phyloP scores from a whole-genome alignment of 2,113 vertebrate species.

The Protobothrops flavoviridis region DNA sequence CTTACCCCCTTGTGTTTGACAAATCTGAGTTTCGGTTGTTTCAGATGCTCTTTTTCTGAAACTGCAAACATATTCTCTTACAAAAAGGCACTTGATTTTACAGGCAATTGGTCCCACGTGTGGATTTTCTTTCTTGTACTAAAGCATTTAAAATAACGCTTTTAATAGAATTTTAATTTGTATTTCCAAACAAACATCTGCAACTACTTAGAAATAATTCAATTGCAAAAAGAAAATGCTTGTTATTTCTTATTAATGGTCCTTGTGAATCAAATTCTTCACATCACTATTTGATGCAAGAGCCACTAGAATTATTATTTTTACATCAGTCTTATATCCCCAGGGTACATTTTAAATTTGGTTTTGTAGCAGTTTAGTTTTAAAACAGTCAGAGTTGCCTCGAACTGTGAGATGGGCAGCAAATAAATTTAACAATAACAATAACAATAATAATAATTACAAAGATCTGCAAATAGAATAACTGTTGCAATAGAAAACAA shows the following conservation, averaged over 20 bases:
- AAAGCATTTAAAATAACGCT: conserved; percentile 13
- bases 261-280: background rate
- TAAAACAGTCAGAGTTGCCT: background rate
- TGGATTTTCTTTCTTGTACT: conserved; percentile 24
- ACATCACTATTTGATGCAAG: background rate
- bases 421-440: too few relatives aligned
- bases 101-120: background rate
- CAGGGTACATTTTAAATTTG: background rate
- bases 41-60: conserved; percentile 19
- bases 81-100: conserved; percentile 6
- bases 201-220: background rate
- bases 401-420: too few relatives aligned
- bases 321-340: background rate
- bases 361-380: background rate
- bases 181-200: background rate
- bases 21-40: conserved; percentile 29
- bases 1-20: background rate
- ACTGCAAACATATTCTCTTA: conserved; percentile 15
- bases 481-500: too few relatives aligned
- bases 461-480: too few relatives aligned
- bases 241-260: conserved; percentile 20
- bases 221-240: background rate
- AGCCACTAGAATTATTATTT: background rate
- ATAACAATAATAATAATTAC: too few relatives aligned
- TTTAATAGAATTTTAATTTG: conserved; percentile 32